Evolutionary conservation across 2,113 vertebrate genomes (phyloP), one percentile per base, ranked within the genome.

Genomic region (Corythoichthys intestinalis): DNA sequence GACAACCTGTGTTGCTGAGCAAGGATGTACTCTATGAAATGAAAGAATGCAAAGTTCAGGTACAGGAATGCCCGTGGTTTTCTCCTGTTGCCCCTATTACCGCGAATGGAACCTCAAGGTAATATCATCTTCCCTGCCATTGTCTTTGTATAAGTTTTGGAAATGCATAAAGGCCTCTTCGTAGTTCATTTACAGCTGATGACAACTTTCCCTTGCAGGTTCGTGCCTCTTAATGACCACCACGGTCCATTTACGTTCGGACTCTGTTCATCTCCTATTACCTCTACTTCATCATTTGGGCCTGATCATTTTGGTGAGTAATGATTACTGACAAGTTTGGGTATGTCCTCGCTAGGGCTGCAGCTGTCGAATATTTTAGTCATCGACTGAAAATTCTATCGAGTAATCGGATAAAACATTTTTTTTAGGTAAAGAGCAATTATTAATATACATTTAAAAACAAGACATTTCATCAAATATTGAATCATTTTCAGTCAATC

Each of bases 251-350:
- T 80, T 74, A 72, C 84, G 38, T 81, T 83, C 70, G 79, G 76
- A 68, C 68, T 76, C 46, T 54, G 62, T 52, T 85, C 90, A 62
- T 78, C 92, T 82, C 86, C 89, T 76, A 83, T 88, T 72, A 72
- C 89, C 83, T 88, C 94, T 89, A 90, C 90, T 77, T 83, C 87
- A 77, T 83, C 83, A 59, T 84, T 90, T 52, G 91, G 88, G 73
- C 85, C 92, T 67, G 92, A 91, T 81, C 90, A 93, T 88, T 94
- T 94, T 86, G 94, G 95, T 97, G 92, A 95, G 93, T 89, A 86
- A 88, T 56, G 53, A 11, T 28, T 28, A 28, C 20, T 56, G 53
- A 28, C 28, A 15, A 2, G 15, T 52, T 53, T 2, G 50, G n/a
- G 50, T n/a, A n/a, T 52, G 6, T 52, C 15, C 53, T 54, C 20